These are phyloP conservation scores for Microctonus hyperodae DNA, from an alignment of 2,888 invertebrate species.

Conservation along the genomic window DNA sequence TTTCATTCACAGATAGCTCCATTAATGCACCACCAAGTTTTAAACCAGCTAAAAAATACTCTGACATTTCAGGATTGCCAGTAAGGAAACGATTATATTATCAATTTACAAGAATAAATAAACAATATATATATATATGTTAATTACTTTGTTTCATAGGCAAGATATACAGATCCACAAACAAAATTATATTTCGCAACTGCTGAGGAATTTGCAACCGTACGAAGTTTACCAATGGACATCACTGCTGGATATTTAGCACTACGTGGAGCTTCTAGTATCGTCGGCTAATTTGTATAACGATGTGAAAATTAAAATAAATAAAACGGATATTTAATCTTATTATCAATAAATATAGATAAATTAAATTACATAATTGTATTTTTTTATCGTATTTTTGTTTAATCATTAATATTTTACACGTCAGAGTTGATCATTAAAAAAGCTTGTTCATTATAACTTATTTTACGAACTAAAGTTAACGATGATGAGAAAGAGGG, in stretches of 20 bases:
- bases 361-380: slow-evolving; percentile 1
- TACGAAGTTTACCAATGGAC: slow-evolving; percentile 88
- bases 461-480: slow-evolving; percentile 55
- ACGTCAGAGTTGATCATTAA: slow-evolving; percentile 53
- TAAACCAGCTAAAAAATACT: slow-evolving; percentile 91
- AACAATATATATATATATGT: slow-evolving; percentile 25
- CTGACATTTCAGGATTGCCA: slow-evolving; percentile 87
- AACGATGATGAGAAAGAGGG: slow-evolving; percentile 39
- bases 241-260: slow-evolving; percentile 90
- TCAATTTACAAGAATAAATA: not conserved
- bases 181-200: slow-evolving; percentile 86
- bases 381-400: slow-evolving; percentile 29
- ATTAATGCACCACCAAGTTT: slow-evolving; percentile 93
- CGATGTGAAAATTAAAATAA: not conserved
- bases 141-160: slow-evolving; percentile 56
- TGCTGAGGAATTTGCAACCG: slow-evolving; percentile 86
- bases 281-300: slow-evolving; percentile 68
- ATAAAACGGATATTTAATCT: slow-evolving; percentile 15
- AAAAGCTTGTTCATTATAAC: slow-evolving; percentile 58
- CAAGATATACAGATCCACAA: slow-evolving; percentile 90
- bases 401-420: slow-evolving; percentile 50
- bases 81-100: slow-evolving; percentile 60
- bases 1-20: slow-evolving; percentile 87
- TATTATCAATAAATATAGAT: slow-evolving; percentile 29
- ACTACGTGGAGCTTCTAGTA: slow-evolving; percentile 81